Conservation (phyloP, 2,113 vertebrate species). For the Rhombomys opimus region DNA sequence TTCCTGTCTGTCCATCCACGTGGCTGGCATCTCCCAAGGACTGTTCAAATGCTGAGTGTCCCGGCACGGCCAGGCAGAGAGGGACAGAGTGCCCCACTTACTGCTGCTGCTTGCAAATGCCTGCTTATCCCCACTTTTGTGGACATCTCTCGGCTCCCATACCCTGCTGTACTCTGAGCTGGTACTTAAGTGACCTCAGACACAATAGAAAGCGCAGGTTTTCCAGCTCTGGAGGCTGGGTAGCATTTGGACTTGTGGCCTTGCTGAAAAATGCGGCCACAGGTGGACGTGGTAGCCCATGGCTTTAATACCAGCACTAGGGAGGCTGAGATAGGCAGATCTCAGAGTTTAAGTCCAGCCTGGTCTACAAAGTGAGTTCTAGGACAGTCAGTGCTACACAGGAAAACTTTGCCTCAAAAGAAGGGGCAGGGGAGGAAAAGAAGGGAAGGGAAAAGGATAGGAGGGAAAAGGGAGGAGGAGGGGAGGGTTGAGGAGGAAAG, state of each 20-base stretch:
- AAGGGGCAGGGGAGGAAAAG: no score
- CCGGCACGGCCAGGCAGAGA: slow-evolving; percentile 15
- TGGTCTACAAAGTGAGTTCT: neutral
- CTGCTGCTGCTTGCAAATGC: neutral
- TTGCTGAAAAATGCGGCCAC: neutral
- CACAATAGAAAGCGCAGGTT: neutral
- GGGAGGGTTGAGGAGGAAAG: no score
- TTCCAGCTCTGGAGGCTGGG: neutral
- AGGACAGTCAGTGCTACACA: neutral
- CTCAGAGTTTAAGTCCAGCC: neutral
- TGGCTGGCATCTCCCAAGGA: neutral
- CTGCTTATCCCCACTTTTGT: neutral
- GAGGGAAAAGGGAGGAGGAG: neutral
- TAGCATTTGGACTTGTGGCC: neutral
- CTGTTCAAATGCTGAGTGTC: slow-evolving; percentile 1
- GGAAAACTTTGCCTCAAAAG: neutral
- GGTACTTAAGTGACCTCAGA: neutral
- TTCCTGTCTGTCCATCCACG: neutral
- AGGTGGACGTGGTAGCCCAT: neutral
- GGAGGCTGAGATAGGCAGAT: neutral
- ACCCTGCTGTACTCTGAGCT: slow-evolving; percentile 49
- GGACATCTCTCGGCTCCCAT: slow-evolving; percentile 41
- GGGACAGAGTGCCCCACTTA: neutral
- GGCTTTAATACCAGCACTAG: neutral
- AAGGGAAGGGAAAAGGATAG: no score